phyloP scores from a whole-genome alignment of 2,113 vertebrate species.

The Tachysurus vachellii region DNA sequence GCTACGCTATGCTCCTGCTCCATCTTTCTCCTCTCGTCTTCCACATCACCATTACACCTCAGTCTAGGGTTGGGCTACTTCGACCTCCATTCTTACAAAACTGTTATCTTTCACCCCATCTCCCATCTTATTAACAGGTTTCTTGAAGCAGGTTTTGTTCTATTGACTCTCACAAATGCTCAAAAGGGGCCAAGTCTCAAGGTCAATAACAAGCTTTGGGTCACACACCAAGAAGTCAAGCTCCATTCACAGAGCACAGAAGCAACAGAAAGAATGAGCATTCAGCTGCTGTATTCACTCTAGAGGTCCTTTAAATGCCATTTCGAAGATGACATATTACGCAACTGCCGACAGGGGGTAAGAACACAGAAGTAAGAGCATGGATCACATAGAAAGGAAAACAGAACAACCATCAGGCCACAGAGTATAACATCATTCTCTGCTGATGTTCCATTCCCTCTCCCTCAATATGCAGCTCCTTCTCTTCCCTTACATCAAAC shows the following conservation, averaged over 20 bases:
- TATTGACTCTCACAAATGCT: neutral
- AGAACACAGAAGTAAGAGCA: neutral
- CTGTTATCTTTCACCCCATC: neutral
- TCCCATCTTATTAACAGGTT: slow-evolving; percentile 1
- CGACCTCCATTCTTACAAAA: neutral
- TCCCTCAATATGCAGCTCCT: neutral
- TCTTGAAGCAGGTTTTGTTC: neutral
- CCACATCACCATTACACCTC: neutral
- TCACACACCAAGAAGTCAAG: slow-evolving; percentile 3
- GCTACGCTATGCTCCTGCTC: neutral
- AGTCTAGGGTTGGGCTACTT: neutral
- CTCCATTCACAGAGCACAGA: neutral
- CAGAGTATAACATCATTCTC: neutral
- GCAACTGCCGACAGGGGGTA: neutral
- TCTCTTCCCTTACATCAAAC: neutral
- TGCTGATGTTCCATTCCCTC: neutral
- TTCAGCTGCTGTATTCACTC: neutral
- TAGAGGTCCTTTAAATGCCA: neutral
- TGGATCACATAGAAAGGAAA: neutral
- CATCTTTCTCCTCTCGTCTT: neutral
- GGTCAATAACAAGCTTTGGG: slow-evolving; percentile 10
- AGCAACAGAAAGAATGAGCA: neutral
- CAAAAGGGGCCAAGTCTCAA: neutral
- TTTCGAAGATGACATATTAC: too few relatives aligned
- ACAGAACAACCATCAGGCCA: neutral